These are phyloP conservation scores for Luffia ferchaultella DNA, from an alignment of 2,888 invertebrate genomes.

Conservation along the genomic window DNA sequence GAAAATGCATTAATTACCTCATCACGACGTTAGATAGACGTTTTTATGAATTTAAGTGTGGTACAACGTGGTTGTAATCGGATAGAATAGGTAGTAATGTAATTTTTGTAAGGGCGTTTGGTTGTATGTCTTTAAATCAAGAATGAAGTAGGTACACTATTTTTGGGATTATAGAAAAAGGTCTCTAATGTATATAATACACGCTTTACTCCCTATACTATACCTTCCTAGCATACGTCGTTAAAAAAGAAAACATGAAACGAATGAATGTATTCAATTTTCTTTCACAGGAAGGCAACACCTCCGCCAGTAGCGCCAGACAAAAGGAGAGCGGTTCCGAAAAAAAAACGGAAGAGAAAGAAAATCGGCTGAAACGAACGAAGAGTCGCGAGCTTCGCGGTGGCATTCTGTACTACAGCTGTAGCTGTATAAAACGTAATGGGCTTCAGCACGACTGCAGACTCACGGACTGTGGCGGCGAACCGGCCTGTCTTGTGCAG, in stretches of 20 bases:
- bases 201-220: too few species aligned
- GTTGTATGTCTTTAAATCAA: too few species aligned
- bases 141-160: too few species aligned
- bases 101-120: too few species aligned
- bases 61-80: too few species aligned
- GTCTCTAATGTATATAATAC: too few species aligned
- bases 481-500: slow-evolving; percentile 54
- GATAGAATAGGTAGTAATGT: too few species aligned
- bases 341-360: slow-evolving; percentile 48
- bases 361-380: slow-evolving; percentile 49
- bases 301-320: slow-evolving; percentile 24
- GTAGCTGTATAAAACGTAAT: slow-evolving; percentile 67
- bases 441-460: slow-evolving; percentile 68
- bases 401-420: slow-evolving; percentile 62
- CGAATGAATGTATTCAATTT: background rate
- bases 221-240: too few species aligned
- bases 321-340: slow-evolving; percentile 36
- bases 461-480: slow-evolving; percentile 59
- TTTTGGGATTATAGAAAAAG: too few species aligned
- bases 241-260: background rate
- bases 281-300: slow-evolving; percentile 36
- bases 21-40: too few species aligned
- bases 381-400: slow-evolving; percentile 63
- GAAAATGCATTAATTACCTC: too few species aligned
- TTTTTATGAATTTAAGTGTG: too few species aligned